A percentile compares a stretch with the other conserved stretches of the same genome.
phyloP scores from a whole-genome alignment of 2,113 vertebrate species.

The Propithecus coquereli region DNA sequence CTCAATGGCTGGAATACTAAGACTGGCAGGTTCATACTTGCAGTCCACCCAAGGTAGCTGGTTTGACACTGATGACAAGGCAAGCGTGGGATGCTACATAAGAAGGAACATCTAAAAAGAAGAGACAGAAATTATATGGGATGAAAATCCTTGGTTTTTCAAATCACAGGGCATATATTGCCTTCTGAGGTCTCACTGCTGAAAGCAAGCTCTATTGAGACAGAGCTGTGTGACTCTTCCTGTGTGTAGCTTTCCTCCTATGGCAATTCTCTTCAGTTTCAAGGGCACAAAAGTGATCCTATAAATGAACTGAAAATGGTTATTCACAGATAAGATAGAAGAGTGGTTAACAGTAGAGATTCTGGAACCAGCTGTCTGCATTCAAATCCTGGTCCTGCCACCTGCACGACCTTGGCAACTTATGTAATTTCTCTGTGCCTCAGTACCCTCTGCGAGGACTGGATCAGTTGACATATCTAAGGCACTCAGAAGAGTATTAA shows the following conservation, averaged over 20 bases:
- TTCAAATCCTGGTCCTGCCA: neutral
- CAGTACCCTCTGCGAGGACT: neutral
- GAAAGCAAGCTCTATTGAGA: constrained; percentile 34
- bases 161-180: constrained; percentile 40
- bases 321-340: neutral
- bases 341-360: neutral
- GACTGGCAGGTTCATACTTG: constrained; percentile 53
- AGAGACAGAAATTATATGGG: constrained; percentile 58
- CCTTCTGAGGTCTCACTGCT: constrained; percentile 48
- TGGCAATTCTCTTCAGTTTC: neutral
- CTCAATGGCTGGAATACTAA: neutral
- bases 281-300: neutral
- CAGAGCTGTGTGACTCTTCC: constrained; percentile 28
- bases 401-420: neutral
- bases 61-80: constrained; percentile 43
- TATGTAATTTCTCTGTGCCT: neutral
- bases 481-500: neutral
- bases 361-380: neutral
- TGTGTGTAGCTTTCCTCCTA: constrained; percentile 5
- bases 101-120: constrained; percentile 58
- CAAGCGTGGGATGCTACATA: constrained; percentile 42
- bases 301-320: constrained; percentile 14
- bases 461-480: neutral
- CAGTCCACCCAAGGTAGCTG: constrained; percentile 10
- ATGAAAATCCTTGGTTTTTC: constrained; percentile 53